A percentile compares a stretch with the other conserved stretches of the same genome.
These are phyloP conservation scores for Burhinus bistriatus DNA, from an alignment of 2,113 vertebrate genomes.

Conservation along the genomic window DNA sequence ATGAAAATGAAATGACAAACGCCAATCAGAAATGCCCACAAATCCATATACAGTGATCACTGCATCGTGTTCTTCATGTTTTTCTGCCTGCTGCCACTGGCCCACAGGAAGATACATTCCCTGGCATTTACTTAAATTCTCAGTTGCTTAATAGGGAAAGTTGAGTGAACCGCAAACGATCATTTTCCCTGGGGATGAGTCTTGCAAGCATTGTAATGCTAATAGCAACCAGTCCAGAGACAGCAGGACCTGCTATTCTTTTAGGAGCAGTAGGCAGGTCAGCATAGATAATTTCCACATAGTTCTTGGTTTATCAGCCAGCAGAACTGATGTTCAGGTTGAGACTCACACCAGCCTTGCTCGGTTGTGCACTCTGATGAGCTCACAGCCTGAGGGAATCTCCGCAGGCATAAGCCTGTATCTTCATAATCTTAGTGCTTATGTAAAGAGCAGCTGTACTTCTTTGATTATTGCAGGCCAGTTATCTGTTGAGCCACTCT, in stretches of 20 bases:
- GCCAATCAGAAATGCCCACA: not conserved
- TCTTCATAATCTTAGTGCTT: not conserved
- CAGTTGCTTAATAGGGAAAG: not conserved
- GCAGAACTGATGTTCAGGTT: not conserved
- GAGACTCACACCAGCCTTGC: not conserved
- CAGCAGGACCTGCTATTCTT: not conserved
- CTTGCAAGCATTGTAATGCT: not conserved
- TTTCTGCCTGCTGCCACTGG: not conserved
- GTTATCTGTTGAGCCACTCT: not conserved
- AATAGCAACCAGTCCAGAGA: not conserved
- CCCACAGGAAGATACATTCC: not conserved
- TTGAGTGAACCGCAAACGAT: not conserved
- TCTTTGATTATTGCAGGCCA: not conserved
- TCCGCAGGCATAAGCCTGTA: not conserved
- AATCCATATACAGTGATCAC: not conserved
- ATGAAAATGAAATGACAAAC: not conserved
- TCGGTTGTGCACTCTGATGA: not conserved
- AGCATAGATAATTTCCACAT: not conserved
- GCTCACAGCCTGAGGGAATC: not conserved
- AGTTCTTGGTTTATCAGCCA: not conserved
- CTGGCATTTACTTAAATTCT: not conserved
- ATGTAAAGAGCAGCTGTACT: not conserved
- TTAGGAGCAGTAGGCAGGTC: not conserved
- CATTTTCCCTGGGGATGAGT: not conserved
- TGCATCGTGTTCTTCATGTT: not conserved